These are phyloP conservation scores for Lerista edwardsae DNA, from an alignment of 2,797 vertebrate genomes.

Conservation along the genomic window DNA sequence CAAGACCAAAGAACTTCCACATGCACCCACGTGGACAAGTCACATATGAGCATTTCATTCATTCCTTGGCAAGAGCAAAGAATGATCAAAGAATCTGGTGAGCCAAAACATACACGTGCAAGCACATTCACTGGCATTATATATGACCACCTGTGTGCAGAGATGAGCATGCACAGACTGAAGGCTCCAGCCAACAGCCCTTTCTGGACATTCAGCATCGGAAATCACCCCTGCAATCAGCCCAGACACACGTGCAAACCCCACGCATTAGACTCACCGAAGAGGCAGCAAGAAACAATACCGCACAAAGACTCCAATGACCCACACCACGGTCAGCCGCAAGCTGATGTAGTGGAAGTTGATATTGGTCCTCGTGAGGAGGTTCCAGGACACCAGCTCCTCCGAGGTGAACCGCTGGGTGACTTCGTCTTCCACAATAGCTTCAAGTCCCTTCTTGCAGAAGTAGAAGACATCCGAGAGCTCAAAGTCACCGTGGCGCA, in stretches of 20 bases:
- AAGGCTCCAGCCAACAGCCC: too few relatives aligned
- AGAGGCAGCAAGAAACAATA: conserved; percentile 91
- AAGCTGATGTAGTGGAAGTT: conserved; percentile 94
- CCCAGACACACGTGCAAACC: too few relatives aligned
- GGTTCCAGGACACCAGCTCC: conserved; percentile 95
- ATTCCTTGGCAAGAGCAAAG: too few relatives aligned
- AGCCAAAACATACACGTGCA: too few relatives aligned
- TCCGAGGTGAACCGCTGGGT: conserved; percentile 96
- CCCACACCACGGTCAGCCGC: conserved; percentile 91
- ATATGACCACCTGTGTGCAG: too few relatives aligned
- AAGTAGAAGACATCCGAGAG: conserved; percentile 91
- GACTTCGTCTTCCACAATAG: conserved; percentile 93
- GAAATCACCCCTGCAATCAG: background rate
- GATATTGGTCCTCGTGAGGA: conserved; percentile 93
- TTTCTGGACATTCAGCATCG: background rate
- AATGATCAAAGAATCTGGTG: too few relatives aligned
- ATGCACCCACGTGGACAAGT: too few relatives aligned
- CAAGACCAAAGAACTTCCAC: too few relatives aligned
- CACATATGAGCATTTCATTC: too few relatives aligned
- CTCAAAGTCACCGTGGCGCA: conserved; percentile 82
- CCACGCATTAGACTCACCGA: conserved; percentile 76
- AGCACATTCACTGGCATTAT: too few relatives aligned
- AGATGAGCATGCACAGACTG: too few relatives aligned
- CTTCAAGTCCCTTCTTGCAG: conserved; percentile 90
- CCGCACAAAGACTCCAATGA: conserved; percentile 86